Percentiles rank a stretch among this genome's conserved stretches.
Evolutionary conservation across 2,113 vertebrate species (phyloP).

Genomic region (Notechis scutatus): DNA sequence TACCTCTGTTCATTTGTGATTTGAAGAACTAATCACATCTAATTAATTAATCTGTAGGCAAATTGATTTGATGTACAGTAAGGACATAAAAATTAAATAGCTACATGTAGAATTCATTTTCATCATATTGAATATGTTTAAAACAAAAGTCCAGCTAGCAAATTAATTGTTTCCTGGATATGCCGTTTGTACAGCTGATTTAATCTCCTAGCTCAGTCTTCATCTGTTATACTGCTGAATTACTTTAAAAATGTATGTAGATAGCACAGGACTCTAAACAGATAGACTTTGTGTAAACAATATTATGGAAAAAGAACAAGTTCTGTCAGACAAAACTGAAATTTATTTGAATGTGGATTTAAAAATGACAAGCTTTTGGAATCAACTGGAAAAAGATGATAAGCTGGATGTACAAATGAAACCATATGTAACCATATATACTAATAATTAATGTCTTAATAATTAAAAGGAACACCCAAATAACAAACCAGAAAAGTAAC

Average conservation of each 20-base stretch:
- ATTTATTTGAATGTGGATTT: neutral
- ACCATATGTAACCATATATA: neutral
- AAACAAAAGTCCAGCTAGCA: neutral
- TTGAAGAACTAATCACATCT: conserved; percentile 11
- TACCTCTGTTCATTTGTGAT: neutral
- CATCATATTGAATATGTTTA: neutral
- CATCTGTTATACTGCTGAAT: neutral
- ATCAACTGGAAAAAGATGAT: neutral
- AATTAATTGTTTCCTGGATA: neutral
- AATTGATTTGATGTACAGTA: conserved; percentile 39
- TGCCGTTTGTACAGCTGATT: neutral
- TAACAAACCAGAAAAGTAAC: too few relatives aligned
- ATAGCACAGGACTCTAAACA: neutral
- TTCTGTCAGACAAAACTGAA: neutral
- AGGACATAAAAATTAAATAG: conserved; percentile 40
- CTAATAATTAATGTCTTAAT: neutral
- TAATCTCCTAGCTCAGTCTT: neutral
- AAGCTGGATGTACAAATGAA: neutral
- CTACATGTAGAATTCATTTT: conserved; percentile 21
- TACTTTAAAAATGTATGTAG: neutral
- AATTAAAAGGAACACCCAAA: too few relatives aligned
- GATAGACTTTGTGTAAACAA: neutral
- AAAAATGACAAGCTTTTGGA: neutral
- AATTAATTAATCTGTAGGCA: conserved; percentile 16
- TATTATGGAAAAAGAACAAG: neutral